Percentiles rank a stretch among this genome's conserved stretches.
Conservation (phyloP, 1,140 invertebrate species). For the Mactra quadrangularis region DNA sequence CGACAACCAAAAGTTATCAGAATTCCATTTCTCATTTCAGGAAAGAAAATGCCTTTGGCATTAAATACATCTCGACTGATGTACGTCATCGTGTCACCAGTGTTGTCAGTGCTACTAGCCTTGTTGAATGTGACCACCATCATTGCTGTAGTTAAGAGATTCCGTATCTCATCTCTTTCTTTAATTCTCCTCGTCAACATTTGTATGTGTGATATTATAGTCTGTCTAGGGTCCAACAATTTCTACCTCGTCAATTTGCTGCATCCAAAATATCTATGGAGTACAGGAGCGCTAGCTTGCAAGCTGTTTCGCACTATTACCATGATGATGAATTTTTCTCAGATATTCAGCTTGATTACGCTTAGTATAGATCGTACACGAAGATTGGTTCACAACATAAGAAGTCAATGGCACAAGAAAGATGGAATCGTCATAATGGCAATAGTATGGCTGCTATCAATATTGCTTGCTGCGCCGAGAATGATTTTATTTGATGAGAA, state of each 20-base stretch:
- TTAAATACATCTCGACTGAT: slow-evolving; percentile 1
- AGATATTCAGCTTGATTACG: slow-evolving; percentile 7
- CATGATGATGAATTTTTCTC: slow-evolving; percentile 7
- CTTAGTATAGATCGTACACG: background rate
- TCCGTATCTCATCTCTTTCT: slow-evolving; percentile 21
- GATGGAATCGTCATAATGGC: background rate
- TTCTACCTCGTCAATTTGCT: slow-evolving; percentile 8
- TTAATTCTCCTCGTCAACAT: slow-evolving; percentile 25
- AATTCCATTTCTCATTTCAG: background rate
- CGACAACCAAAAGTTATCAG: too few relatives aligned
- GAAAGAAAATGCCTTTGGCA: background rate
- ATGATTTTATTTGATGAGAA: slow-evolving; percentile 12
- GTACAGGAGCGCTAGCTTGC: background rate
- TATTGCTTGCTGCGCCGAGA: background rate
- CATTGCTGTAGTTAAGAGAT: background rate
- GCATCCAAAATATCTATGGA: background rate
- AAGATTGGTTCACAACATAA: background rate
- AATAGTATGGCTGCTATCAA: background rate
- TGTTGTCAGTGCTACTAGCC: background rate
- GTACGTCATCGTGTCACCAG: slow-evolving; percentile 15
- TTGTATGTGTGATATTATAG: slow-evolving; percentile 24
- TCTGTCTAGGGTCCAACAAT: slow-evolving; percentile 17
- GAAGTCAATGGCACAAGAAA: background rate
- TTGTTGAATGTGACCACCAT: slow-evolving; percentile 11
- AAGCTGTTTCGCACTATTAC: slow-evolving; percentile 19